phyloP scores from a whole-genome alignment of 2,113 vertebrate genomes.

The Nothoprocta perdicaria region DNA sequence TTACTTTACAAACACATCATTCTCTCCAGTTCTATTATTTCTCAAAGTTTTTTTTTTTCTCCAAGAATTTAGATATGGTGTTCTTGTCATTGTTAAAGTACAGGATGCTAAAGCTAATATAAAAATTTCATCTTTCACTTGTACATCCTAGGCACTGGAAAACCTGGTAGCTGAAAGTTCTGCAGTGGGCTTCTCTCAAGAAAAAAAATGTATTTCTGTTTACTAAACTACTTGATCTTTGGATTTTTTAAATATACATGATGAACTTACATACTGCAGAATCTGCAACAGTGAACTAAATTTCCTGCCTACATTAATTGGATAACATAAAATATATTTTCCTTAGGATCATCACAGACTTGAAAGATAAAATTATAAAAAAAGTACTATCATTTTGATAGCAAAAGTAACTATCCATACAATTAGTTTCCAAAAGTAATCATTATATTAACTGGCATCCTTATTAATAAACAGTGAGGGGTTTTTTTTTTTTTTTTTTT shows the following conservation, averaged over 20 bases:
- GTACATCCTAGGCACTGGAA: slow-evolving; percentile 30
- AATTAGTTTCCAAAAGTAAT: neutral
- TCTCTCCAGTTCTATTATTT: neutral
- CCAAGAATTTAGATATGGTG: neutral
- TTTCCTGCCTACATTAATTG: slow-evolving; percentile 2
- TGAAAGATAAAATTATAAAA: slow-evolving; percentile 32
- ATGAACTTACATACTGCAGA: slow-evolving; percentile 2
- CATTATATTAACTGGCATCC: neutral
- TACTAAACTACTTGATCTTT: slow-evolving; percentile 57
- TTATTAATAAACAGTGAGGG: neutral
- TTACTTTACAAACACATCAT: neutral
- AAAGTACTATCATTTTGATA: neutral
- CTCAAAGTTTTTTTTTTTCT: neutral
- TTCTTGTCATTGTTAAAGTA: neutral
- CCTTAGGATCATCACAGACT: neutral
- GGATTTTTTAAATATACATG: slow-evolving; percentile 40
- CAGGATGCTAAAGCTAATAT: neutral
- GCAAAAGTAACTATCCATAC: neutral
- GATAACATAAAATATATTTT: slow-evolving; percentile 26
- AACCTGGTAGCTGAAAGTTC: slow-evolving; percentile 27
- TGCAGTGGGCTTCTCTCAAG: slow-evolving; percentile 51
- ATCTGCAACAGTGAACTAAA: slow-evolving; percentile 27
- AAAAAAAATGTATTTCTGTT: slow-evolving; percentile 34
- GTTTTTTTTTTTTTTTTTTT: neutral
- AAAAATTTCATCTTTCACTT: neutral